These are phyloP conservation scores for Latheticus oryzae DNA, from an alignment of 2,888 invertebrate species.

Conservation along the genomic window DNA sequence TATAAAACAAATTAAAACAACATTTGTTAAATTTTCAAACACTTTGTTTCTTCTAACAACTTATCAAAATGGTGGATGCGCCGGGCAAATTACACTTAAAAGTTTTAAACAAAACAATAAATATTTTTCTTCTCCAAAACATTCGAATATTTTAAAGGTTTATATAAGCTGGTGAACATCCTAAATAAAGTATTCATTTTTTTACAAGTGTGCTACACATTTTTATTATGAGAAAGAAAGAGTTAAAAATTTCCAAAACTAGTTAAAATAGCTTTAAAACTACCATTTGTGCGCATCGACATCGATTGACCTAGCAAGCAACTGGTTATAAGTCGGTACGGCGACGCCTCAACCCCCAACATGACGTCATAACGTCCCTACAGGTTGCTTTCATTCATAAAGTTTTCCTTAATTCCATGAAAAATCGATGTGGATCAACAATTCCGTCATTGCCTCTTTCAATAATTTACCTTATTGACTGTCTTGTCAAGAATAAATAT, in stretches of 20 bases:
- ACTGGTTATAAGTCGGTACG: slow-evolving; percentile 34
- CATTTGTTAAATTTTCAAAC: no score
- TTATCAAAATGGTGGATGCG: slow-evolving; percentile 19
- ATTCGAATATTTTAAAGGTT: no score
- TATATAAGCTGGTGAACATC: no score
- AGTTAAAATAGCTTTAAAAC: slow-evolving; percentile 6
- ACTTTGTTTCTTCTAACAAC: not conserved
- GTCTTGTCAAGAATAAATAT: slow-evolving; percentile 3
- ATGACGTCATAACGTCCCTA: slow-evolving; percentile 38
- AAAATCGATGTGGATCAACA: slow-evolving; percentile 10
- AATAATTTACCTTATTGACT: not conserved
- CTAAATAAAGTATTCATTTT: no score
- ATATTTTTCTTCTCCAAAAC: no score
- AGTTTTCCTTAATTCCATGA: slow-evolving; percentile 1
- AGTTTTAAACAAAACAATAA: no score
- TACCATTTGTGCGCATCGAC: slow-evolving; percentile 29
- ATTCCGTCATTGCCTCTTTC: not conserved
- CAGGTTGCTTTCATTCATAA: slow-evolving; percentile 37
- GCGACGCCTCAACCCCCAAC: slow-evolving; percentile 33
- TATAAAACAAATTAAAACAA: no score
- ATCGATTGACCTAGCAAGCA: slow-evolving; percentile 38
- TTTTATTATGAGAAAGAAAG: no score
- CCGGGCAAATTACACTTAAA: not conserved
- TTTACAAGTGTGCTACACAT: no score
- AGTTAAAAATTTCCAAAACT: no score